Evolutionary conservation across 1,140 invertebrate genomes (phyloP), one percentile per base, ranked within the genome.

Genomic region (Mylabris phalerata): DNA sequence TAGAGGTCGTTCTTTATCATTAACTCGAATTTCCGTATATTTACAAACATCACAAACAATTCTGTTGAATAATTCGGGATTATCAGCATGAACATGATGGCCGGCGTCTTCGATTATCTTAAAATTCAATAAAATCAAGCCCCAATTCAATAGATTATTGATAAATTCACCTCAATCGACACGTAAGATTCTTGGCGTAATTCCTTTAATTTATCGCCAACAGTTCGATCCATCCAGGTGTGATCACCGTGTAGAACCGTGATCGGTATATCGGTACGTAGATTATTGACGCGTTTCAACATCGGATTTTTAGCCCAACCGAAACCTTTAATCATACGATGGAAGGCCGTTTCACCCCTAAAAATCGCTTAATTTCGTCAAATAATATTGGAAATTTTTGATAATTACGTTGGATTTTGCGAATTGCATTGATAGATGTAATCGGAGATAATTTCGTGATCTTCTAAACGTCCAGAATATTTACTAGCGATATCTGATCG

Each of bases 351-450:
- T 75, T 98, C 96, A 3, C 96, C 96, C 58, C 92, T 94, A 68
- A 6, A 79, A 75, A 58, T 51, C 57, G 65, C 66, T 67, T 51
- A 47, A 9, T 43, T 10, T 45, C 13, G 49, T 42, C 0, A 50
- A 56, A 26, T 45, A 24, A 47, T 9, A 27, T 42, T 39, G 25
- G 4, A 42, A 10, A 26, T 19, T 19, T 3, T 26, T 52, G 38
- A 40, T 40, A 76, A 77, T 78, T 78, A 93, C 90, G 88, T 92
- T 25, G 95, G 95, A 50, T 80, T 83, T 77, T 95, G 93, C 41
- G 90, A 86, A 78, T 98, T 98, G 67, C 93, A 96, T 70, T 98
- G 95, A 75, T 95, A 95, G 60, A 98, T 90, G 71, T 98, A 98
- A 65, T 95, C 88, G 13, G 92, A 85, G 71, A 98, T 88, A 26